Percentiles rank a stretch among this genome's conserved stretches.
Evolutionary conservation across 2,888 invertebrate genomes (phyloP).

Genomic region (Argyra leucocephala): DNA sequence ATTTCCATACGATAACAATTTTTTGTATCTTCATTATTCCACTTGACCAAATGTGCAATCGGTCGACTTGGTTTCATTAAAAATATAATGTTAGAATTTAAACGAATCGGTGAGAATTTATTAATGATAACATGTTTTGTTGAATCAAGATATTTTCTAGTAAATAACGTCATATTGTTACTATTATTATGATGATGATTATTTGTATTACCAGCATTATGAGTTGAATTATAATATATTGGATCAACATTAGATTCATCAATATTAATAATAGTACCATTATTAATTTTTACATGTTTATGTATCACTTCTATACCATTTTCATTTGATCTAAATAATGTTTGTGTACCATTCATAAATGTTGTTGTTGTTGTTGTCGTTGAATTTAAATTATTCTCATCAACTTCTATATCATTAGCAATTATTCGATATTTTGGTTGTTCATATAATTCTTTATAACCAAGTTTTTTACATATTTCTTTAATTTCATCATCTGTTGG

Average conservation of each 20-base stretch:
- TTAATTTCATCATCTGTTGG: slow-evolving; percentile 45
- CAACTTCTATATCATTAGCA: slow-evolving; percentile 32
- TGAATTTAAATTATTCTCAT: slow-evolving; percentile 27
- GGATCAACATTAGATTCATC: too few relatives aligned
- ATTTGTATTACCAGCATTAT: background rate
- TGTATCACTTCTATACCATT: background rate
- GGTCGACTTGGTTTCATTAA: slow-evolving; percentile 41
- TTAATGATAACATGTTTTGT: slow-evolving; percentile 38
- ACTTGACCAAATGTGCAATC: slow-evolving; percentile 38
- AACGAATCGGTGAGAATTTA: slow-evolving; percentile 38
- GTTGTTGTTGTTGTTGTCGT: background rate
- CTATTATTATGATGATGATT: background rate
- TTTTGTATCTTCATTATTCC: slow-evolving; percentile 38
- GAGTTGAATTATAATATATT: too few relatives aligned
- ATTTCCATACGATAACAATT: slow-evolving; percentile 39
- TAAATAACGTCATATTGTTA: background rate
- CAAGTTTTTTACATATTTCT: slow-evolving; percentile 53
- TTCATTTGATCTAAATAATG: background rate
- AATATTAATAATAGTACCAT: background rate
- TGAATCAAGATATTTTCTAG: slow-evolving; percentile 31
- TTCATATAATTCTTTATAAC: slow-evolving; percentile 44
- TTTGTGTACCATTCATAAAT: too few relatives aligned
- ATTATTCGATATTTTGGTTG: slow-evolving; percentile 37
- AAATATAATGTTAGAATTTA: slow-evolving; percentile 36
- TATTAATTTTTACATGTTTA: background rate